phyloP scores from a whole-genome alignment of 2,797 vertebrate species.

The Urophycis tenuis region DNA sequence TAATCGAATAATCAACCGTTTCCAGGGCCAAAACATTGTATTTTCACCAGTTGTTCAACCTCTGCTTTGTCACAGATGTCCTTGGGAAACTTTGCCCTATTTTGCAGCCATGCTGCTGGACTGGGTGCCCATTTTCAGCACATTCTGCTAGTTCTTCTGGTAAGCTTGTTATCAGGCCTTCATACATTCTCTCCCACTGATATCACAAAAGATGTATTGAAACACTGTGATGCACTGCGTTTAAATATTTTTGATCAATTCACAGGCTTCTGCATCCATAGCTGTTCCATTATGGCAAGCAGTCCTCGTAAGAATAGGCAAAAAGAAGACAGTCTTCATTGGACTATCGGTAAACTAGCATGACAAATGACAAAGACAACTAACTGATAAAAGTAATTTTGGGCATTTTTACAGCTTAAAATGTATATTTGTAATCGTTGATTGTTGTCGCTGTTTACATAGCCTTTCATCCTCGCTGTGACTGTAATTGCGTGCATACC shows the following conservation, averaged over 20 bases:
- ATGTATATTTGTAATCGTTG: not conserved
- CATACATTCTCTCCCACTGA: not conserved
- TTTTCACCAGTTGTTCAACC: not conserved
- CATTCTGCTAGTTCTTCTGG: slow-evolving; percentile 68
- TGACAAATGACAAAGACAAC: not conserved
- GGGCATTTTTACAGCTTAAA: not conserved
- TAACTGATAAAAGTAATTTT: not conserved
- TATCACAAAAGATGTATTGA: not conserved
- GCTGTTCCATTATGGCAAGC: slow-evolving; percentile 71
- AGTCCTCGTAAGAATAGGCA: slow-evolving; percentile 67
- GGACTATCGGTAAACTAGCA: slow-evolving; percentile 64
- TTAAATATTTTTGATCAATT: slow-evolving; percentile 6
- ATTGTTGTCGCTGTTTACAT: slow-evolving; percentile 8
- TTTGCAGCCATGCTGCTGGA: slow-evolving; percentile 68
- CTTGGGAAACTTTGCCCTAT: slow-evolving; percentile 72
- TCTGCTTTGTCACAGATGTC: slow-evolving; percentile 57
- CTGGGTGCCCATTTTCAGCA: slow-evolving; percentile 66
- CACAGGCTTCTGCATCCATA: slow-evolving; percentile 61
- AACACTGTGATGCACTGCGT: not conserved
- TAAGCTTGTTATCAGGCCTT: slow-evolving; percentile 37
- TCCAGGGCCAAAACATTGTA: not conserved
- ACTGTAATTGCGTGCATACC: slow-evolving; percentile 54
- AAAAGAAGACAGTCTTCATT: slow-evolving; percentile 63
- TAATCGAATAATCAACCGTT: not conserved
- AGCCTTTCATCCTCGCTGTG: slow-evolving; percentile 71